Conservation (phyloP, 1,140 invertebrate genomes). For the Palaemon carinicauda region DNA sequence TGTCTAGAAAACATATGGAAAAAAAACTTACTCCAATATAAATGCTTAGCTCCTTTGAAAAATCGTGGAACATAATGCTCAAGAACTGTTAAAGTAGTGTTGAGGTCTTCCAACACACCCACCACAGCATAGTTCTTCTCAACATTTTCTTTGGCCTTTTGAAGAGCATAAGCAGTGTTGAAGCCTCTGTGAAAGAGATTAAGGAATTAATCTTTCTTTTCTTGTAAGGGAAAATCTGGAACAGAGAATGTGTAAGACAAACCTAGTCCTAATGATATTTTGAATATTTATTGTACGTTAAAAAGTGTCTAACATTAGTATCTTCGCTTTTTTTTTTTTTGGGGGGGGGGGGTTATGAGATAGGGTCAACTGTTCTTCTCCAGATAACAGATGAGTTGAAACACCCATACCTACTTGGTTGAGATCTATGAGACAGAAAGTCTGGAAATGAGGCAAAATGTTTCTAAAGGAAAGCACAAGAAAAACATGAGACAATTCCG, state of each 20-base stretch:
- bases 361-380: too few species aligned
- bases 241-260: not conserved
- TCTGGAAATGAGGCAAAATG: too few species aligned
- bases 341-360: too few species aligned
- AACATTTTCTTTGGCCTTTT: constrained; percentile 83
- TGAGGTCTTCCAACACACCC: constrained; percentile 86
- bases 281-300: not conserved
- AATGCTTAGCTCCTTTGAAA: constrained; percentile 78
- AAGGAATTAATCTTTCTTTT: not conserved
- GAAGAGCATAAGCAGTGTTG: constrained; percentile 82
- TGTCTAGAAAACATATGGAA: too few species aligned
- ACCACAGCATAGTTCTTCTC: constrained; percentile 87
- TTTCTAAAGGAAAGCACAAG: too few species aligned
- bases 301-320: not conserved
- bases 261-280: not conserved
- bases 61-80: constrained; percentile 86
- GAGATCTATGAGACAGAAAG: too few species aligned
- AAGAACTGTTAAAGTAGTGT: constrained; percentile 82
- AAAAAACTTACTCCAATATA: constrained; percentile 79
- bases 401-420: too few species aligned
- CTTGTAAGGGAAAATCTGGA: not conserved
- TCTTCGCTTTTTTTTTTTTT: too few species aligned
- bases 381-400: too few species aligned
- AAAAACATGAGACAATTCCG: too few species aligned
- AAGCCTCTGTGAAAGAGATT: constrained; percentile 74